A percentile compares a stretch with the other conserved stretches of the same genome.
phyloP scores from a whole-genome alignment of 2,797 vertebrate genomes.

The Alfaro cultratus region DNA sequence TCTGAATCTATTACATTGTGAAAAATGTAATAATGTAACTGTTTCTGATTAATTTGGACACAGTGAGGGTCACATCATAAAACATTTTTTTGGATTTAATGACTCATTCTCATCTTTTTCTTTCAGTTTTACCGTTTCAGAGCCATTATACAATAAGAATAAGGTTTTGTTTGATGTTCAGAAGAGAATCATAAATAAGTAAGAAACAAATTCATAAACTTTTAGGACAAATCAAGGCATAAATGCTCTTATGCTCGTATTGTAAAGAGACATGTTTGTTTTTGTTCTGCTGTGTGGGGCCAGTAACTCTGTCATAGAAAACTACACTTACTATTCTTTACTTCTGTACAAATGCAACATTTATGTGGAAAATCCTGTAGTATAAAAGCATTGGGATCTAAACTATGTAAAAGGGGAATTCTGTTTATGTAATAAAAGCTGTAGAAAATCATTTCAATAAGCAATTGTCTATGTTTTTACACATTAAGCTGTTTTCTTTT shows the following conservation, averaged over 20 bases:
- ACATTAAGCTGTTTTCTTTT: slow-evolving; percentile 17
- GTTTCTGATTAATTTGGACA: neutral
- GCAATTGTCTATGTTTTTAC: slow-evolving; percentile 32
- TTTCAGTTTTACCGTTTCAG: neutral
- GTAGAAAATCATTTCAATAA: slow-evolving; percentile 41
- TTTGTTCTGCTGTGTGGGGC: neutral
- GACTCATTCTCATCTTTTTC: neutral
- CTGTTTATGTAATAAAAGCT: slow-evolving; percentile 19
- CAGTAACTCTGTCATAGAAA: neutral
- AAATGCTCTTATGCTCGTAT: neutral
- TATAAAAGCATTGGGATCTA: slow-evolving; percentile 30
- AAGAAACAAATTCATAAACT: neutral
- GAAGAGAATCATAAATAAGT: neutral
- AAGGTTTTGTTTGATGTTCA: neutral
- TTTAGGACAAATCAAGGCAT: neutral
- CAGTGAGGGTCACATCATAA: neutral
- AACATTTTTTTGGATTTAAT: neutral
- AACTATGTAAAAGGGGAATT: slow-evolving; percentile 24
- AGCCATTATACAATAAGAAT: neutral
- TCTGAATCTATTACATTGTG: neutral
- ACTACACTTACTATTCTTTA: slow-evolving; percentile 3
- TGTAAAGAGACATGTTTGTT: neutral
- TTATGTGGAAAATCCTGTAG: slow-evolving; percentile 17
- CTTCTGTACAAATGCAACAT: slow-evolving; percentile 15
- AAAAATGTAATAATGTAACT: neutral